Evolutionary conservation across 2,888 invertebrate species (phyloP).

Genomic region (Stenoptilia bipunctidactyla): DNA sequence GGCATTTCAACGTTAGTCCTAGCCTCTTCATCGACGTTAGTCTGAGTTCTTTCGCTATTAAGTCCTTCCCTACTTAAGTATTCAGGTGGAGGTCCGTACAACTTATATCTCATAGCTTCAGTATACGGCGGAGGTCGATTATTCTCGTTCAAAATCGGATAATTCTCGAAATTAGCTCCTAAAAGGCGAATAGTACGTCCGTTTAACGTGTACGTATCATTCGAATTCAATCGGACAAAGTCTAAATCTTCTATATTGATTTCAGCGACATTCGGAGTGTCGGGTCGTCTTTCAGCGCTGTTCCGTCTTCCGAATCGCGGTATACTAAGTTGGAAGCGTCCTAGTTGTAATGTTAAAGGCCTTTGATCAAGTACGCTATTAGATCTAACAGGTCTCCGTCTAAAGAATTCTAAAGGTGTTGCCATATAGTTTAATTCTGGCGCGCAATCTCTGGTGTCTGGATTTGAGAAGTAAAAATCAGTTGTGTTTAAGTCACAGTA

Average conservation of each 20-base stretch:
- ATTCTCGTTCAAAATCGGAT: slow-evolving; percentile 27
- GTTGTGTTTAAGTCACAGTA: slow-evolving; percentile 30
- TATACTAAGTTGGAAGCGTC: slow-evolving; percentile 45
- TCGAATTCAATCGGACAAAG: slow-evolving; percentile 35
- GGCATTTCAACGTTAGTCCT: slow-evolving; percentile 50
- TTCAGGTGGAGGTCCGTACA: slow-evolving; percentile 59
- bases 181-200: slow-evolving; percentile 50
- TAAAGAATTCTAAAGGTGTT: slow-evolving; percentile 33
- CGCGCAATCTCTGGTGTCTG: slow-evolving; percentile 26
- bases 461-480: slow-evolving; percentile 31
- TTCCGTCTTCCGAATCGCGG: slow-evolving; percentile 33
- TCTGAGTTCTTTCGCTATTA: slow-evolving; percentile 16
- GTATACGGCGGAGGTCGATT: slow-evolving; percentile 48
- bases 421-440: slow-evolving; percentile 40
- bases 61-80: slow-evolving; percentile 41
- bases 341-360: slow-evolving; percentile 43
- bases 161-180: slow-evolving; percentile 51
- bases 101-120: slow-evolving; percentile 48
- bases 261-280: slow-evolving; percentile 51
- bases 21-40: slow-evolving; percentile 35
- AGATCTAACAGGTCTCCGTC: slow-evolving; percentile 26
- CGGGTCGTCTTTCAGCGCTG: slow-evolving; percentile 30
- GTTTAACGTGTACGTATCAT: slow-evolving; percentile 56
- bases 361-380: slow-evolving; percentile 38
- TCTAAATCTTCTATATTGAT: slow-evolving; percentile 44